Evolutionary conservation across 2,113 vertebrate genomes (phyloP).

Genomic region (Xenotilapia caudafasciata): DNA sequence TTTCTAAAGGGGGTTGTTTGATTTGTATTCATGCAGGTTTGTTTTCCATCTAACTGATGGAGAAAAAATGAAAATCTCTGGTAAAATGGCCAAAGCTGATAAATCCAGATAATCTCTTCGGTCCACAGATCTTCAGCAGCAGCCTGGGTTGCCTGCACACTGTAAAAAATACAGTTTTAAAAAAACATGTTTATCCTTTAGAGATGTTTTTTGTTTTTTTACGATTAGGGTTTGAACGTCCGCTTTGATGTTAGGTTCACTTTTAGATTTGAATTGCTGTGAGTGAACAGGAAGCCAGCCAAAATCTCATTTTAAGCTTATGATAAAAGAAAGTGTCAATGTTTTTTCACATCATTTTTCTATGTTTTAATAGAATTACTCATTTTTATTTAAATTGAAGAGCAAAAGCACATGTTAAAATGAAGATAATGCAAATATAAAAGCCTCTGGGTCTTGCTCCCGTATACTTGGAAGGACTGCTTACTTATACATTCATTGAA

Average conservation of each 20-base stretch:
- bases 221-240: background rate
- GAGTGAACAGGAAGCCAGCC: background rate
- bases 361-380: background rate
- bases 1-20: constrained; percentile 5
- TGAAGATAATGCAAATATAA: background rate
- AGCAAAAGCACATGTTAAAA: background rate
- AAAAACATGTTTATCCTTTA: background rate
- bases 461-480: background rate
- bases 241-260: background rate
- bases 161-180: background rate
- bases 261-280: background rate
- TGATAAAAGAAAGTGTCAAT: background rate
- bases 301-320: background rate
- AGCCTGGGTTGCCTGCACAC: background rate
- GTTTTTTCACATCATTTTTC: background rate
- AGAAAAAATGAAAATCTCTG: constrained; percentile 7
- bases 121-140: constrained; percentile 44
- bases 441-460: background rate
- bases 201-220: background rate
- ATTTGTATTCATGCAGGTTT: constrained; percentile 32
- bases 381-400: background rate
- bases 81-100: constrained; percentile 58
- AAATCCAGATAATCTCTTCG: constrained; percentile 55
- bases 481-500: background rate
- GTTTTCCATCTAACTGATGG: constrained; percentile 25